A percentile compares a stretch with the other conserved stretches of the same genome.
Evolutionary conservation across 2,113 vertebrate genomes (phyloP).

Genomic region (Motacilla alba): DNA sequence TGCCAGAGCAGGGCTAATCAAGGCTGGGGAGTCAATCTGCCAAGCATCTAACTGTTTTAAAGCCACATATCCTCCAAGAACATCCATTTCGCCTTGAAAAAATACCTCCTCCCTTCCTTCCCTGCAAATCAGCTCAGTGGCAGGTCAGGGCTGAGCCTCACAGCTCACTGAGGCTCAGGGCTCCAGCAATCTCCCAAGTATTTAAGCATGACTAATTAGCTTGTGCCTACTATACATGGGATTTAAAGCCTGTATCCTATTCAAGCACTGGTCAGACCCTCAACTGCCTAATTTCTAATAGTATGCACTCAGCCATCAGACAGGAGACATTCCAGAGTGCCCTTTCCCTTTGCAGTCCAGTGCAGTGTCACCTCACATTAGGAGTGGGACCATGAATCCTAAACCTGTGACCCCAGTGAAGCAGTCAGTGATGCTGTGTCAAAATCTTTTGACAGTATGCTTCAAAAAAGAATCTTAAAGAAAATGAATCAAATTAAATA

Average conservation of each 20-base stretch:
- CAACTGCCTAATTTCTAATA: background rate
- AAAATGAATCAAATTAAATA: background rate
- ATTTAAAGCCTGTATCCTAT: background rate
- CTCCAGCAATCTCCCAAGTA: background rate
- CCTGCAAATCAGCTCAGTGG: background rate
- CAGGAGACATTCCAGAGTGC: background rate
- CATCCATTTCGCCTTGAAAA: constrained; percentile 4
- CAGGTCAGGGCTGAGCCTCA: background rate
- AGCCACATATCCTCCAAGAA: background rate
- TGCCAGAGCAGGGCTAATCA: background rate
- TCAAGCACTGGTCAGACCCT: background rate
- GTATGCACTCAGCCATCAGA: background rate
- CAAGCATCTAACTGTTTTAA: background rate
- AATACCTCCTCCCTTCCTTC: background rate
- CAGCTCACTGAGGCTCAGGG: rapidly evolving
- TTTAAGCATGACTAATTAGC: background rate
- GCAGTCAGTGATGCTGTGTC: background rate
- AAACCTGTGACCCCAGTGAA: background rate
- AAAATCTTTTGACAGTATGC: background rate
- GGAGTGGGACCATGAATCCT: background rate
- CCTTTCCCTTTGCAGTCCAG: background rate
- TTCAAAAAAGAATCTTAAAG: background rate
- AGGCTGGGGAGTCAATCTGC: background rate
- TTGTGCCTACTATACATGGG: background rate
- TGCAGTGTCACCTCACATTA: background rate